Evolutionary conservation across 1,140 invertebrate species (phyloP).

Genomic region (Penaeus japonicus): DNA sequence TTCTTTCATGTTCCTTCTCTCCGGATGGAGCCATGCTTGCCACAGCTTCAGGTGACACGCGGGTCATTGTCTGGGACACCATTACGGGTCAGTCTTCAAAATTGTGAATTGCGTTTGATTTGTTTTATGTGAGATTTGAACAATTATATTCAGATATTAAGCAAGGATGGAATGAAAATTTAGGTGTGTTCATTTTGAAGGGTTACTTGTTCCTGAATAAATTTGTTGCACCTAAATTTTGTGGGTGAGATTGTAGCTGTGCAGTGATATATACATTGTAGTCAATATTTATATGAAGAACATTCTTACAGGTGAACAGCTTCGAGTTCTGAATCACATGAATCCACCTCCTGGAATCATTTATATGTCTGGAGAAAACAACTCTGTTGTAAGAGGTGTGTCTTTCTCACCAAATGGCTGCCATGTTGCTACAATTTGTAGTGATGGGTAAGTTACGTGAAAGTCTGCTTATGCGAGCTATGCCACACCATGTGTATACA

Average conservation of each 20-base stretch:
- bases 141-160: too few relatives aligned
- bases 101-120: too few relatives aligned
- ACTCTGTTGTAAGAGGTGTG: slow-evolving; percentile 66
- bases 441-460: slow-evolving; percentile 66
- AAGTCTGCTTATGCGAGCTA: neutral
- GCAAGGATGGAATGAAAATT: too few relatives aligned
- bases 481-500: neutral
- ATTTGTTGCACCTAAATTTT: too few relatives aligned
- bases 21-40: slow-evolving; percentile 70
- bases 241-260: neutral
- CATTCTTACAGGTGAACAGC: slow-evolving; percentile 40
- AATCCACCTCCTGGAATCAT: slow-evolving; percentile 68
- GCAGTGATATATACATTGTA: neutral
- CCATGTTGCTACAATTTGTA: slow-evolving; percentile 66
- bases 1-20: slow-evolving; percentile 68
- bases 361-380: slow-evolving; percentile 69
- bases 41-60: slow-evolving; percentile 69
- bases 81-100: slow-evolving; percentile 62
- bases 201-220: too few relatives aligned
- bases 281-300: neutral
- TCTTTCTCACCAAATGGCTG: slow-evolving; percentile 66
- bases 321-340: slow-evolving; percentile 64
- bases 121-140: too few relatives aligned
- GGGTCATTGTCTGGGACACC: slow-evolving; percentile 69
- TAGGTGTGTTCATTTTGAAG: too few relatives aligned